Percentiles rank a stretch among this genome's conserved stretches.
Evolutionary conservation across 2,888 invertebrate species (phyloP).

Genomic region (Drosophila koepferae): DNA sequence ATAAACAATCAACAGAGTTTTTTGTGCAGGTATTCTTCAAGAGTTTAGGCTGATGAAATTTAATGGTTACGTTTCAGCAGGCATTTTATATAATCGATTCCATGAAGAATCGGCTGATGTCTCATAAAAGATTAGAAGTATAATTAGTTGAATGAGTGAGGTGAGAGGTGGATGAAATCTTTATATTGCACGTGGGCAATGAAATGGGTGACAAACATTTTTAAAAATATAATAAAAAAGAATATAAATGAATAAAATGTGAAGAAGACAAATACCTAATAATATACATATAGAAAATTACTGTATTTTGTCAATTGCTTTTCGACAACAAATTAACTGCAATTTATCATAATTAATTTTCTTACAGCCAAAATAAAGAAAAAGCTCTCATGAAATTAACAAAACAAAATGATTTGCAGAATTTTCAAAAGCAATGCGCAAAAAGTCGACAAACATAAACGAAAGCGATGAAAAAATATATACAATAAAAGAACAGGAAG

Average conservation of each 20-base stretch:
- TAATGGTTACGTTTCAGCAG: slow-evolving; percentile 14
- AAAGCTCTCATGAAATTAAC: slow-evolving; percentile 9
- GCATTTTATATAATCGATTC: slow-evolving; percentile 4
- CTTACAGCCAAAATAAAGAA: slow-evolving; percentile 2
- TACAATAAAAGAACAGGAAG: slow-evolving; percentile 23
- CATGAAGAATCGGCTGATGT: slow-evolving; percentile 36
- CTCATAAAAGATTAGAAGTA: slow-evolving; percentile 14
- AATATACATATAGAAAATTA: background rate
- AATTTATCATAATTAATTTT: slow-evolving; percentile 49
- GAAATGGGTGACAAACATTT: background rate
- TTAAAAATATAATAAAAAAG: background rate
- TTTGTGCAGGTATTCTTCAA: background rate
- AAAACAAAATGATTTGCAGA: slow-evolving; percentile 70
- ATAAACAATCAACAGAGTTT: slow-evolving; percentile 7
- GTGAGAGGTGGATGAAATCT: background rate
- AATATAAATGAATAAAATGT: background rate
- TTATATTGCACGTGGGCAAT: background rate
- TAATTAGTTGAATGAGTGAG: no score
- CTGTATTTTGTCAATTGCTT: slow-evolving; percentile 8
- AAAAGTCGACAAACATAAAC: slow-evolving; percentile 38
- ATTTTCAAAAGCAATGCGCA: slow-evolving; percentile 62
- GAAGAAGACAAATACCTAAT: background rate
- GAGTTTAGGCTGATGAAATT: slow-evolving; percentile 49
- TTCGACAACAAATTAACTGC: slow-evolving; percentile 32
- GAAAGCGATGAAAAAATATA: slow-evolving; percentile 15